phyloP scores from a whole-genome alignment of 2,797 vertebrate species.

The Manis pentadactyla region DNA sequence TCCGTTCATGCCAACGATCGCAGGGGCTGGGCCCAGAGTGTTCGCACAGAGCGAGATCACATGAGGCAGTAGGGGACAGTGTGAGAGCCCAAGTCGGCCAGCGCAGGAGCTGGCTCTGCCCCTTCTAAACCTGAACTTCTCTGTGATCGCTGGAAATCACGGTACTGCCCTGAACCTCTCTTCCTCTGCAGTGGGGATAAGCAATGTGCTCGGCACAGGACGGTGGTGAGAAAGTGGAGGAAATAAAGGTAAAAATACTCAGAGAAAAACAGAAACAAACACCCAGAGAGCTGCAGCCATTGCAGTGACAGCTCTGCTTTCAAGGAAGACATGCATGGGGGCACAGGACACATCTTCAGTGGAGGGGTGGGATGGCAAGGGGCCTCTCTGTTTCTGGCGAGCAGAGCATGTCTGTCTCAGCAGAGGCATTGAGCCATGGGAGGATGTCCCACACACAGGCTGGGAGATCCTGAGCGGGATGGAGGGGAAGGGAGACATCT shows the following conservation, averaged over 20 bases:
- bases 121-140: background rate
- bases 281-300: background rate
- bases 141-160: slow-evolving; percentile 12
- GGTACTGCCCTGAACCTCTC: background rate
- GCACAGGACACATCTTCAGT: background rate
- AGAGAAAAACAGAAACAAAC: background rate
- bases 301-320: background rate
- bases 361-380: background rate
- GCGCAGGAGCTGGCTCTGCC: background rate
- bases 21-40: background rate
- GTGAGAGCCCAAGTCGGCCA: background rate
- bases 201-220: background rate
- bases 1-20: background rate
- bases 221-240: background rate
- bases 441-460: background rate
- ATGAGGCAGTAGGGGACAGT: rapidly evolving
- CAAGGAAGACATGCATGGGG: background rate
- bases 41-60: rapidly evolving
- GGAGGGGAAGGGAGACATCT: background rate
- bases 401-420: background rate
- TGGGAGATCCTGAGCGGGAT: background rate
- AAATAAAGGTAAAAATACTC: background rate
- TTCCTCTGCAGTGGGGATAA: background rate
- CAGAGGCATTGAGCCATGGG: background rate
- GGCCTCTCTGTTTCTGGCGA: background rate